Conservation (phyloP, 2,113 vertebrate genomes). For the Thalassoma bifasciatum region DNA sequence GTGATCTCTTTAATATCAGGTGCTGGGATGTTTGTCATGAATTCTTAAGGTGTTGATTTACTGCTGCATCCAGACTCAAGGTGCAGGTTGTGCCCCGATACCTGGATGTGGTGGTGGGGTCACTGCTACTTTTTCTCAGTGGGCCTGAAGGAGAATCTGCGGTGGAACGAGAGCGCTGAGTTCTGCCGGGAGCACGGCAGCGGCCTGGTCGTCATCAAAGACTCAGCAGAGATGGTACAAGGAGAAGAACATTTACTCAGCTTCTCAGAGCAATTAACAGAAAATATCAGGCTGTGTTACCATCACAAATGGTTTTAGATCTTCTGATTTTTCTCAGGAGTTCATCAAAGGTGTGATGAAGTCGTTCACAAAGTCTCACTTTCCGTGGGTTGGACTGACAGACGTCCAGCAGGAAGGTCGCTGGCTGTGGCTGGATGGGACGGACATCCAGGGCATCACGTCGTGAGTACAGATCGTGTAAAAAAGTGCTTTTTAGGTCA, state of each 20-base stretch:
- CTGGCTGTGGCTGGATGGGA: conserved; percentile 61
- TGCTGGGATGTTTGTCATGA: neutral
- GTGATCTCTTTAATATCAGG: conserved; percentile 1
- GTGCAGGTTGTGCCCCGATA: conserved; percentile 42
- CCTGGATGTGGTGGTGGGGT: conserved; percentile 55
- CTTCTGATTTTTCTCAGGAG: conserved; percentile 28
- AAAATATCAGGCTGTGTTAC: neutral
- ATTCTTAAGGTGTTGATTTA: neutral
- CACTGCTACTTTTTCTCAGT: conserved; percentile 63
- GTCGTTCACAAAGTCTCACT: neutral
- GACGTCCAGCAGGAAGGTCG: conserved; percentile 51
- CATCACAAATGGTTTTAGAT: neutral
- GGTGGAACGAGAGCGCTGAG: conserved; percentile 20
- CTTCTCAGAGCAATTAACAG: too few relatives aligned
- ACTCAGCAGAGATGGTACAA: conserved; percentile 65
- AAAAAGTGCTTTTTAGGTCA: too few relatives aligned
- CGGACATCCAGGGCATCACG: conserved; percentile 43
- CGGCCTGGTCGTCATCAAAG: conserved; percentile 55
- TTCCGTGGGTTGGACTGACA: conserved; percentile 63
- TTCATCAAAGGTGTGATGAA: conserved; percentile 52
- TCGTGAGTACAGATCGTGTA: conserved; percentile 30
- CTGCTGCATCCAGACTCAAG: conserved; percentile 46
- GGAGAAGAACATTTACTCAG: neutral
- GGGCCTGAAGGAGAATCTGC: conserved; percentile 10
- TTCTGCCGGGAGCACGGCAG: conserved; percentile 51